Percentiles rank a stretch among this genome's conserved stretches.
Evolutionary conservation across 2,888 invertebrate species (phyloP).

Genomic region (Heteromyza rotundicornis): DNA sequence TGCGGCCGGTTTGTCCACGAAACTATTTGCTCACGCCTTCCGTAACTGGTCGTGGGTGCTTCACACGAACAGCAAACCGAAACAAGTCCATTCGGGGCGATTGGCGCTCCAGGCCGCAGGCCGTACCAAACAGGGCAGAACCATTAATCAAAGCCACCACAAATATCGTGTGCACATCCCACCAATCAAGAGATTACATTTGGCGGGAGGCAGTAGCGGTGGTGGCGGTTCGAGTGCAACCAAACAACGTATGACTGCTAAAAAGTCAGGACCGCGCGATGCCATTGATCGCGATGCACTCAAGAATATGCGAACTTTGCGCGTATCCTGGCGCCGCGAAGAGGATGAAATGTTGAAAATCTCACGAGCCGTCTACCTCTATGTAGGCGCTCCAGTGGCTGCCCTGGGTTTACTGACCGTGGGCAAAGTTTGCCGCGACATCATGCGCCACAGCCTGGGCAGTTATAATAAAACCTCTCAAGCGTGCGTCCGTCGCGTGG

Average conservation of each 20-base stretch:
- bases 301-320: conserved; percentile 67
- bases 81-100: conserved; percentile 22
- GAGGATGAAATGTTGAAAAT: conserved; percentile 76
- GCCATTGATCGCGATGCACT: conserved; percentile 71
- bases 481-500: conserved; percentile 71
- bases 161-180: conserved; percentile 16
- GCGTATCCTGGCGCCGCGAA: conserved; percentile 70
- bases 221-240: too few relatives aligned
- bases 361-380: conserved; percentile 70
- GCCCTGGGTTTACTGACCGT: conserved; percentile 46
- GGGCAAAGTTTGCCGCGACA: conserved; percentile 66
- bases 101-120: conserved; percentile 24
- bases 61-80: conserved; percentile 33
- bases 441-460: conserved; percentile 64
- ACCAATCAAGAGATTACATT: conserved; percentile 22
- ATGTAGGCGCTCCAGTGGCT: conserved; percentile 62
- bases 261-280: conserved; percentile 64
- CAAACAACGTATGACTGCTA: conserved; percentile 22
- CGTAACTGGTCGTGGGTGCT: conserved; percentile 70
- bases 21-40: conserved; percentile 71
- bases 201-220: not conserved
- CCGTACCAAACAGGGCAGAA: conserved; percentile 13
- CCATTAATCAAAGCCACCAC: not conserved
- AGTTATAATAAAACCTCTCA: conserved; percentile 73
- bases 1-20: conserved; percentile 74